phyloP scores from a whole-genome alignment of 1,140 invertebrate genomes.

The Bradynema listronoti region DNA sequence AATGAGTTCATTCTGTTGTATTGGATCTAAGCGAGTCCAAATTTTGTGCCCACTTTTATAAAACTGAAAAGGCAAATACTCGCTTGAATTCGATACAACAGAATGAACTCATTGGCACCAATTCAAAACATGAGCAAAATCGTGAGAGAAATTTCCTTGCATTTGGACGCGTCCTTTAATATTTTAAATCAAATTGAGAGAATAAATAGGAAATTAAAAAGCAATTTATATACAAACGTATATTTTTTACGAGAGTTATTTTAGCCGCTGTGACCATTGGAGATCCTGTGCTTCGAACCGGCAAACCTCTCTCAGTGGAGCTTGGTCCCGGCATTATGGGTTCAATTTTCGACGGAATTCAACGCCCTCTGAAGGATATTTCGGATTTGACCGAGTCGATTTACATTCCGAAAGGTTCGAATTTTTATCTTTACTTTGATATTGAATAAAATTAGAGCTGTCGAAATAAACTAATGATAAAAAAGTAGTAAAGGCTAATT shows the following conservation, averaged over 20 bases:
- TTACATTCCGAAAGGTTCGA: slow-evolving; percentile 90
- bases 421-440: background rate
- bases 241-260: slow-evolving; percentile 23
- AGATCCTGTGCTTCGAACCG: slow-evolving; percentile 92
- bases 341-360: slow-evolving; percentile 98
- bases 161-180: too few relatives aligned
- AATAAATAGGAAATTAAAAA: background rate
- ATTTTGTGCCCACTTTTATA: too few relatives aligned
- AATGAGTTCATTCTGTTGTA: too few relatives aligned
- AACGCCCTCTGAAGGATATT: slow-evolving; percentile 93
- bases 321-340: slow-evolving; percentile 98
- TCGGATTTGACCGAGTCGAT: slow-evolving; percentile 85
- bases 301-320: slow-evolving; percentile 94
- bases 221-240: slow-evolving; percentile 10
- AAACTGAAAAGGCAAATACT: too few relatives aligned
- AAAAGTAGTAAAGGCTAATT: too few relatives aligned
- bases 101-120: too few relatives aligned
- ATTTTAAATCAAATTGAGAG: too few relatives aligned
- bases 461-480: too few relatives aligned
- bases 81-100: too few relatives aligned
- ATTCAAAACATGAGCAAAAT: too few relatives aligned
- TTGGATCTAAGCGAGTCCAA: too few relatives aligned
- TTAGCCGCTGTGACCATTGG: slow-evolving; percentile 91
- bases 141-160: too few relatives aligned
- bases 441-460: background rate